phyloP scores from a whole-genome alignment of 1,140 invertebrate genomes.

The Melanaphis sacchari region DNA sequence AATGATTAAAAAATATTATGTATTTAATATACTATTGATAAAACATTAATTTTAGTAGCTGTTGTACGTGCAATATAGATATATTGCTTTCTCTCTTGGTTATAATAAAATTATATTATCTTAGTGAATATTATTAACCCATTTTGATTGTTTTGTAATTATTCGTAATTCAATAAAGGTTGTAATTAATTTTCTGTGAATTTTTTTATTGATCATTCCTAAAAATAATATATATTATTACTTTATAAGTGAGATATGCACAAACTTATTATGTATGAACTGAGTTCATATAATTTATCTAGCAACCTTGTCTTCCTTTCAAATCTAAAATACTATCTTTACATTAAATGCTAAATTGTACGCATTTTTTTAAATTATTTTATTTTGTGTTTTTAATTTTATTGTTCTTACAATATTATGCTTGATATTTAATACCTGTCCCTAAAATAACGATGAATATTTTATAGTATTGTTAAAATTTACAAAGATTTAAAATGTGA shows the following conservation, averaged over 20 bases:
- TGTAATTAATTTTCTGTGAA: conserved; percentile 39
- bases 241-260: too few species aligned
- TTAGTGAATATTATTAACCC: conserved; percentile 57
- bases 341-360: too few species aligned
- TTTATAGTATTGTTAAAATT: too few species aligned
- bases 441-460: too few species aligned
- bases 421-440: too few species aligned
- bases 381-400: too few species aligned
- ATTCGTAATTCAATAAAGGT: conserved; percentile 56
- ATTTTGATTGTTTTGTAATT: conserved; percentile 58
- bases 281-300: background rate
- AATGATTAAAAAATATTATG: conserved; percentile 41
- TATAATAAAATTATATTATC: conserved; percentile 54
- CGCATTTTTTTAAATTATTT: too few species aligned
- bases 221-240: background rate
- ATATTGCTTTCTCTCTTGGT: conserved; percentile 56
- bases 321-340: background rate
- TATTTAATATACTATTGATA: conserved; percentile 55
- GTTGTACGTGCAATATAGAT: conserved; percentile 57
- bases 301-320: background rate
- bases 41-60: conserved; percentile 54
- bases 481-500: too few species aligned
- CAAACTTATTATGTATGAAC: background rate
- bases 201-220: background rate
- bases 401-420: too few species aligned